These are phyloP conservation scores for Spea bombifrons DNA, from an alignment of 2,113 vertebrate species.

Conservation along the genomic window DNA sequence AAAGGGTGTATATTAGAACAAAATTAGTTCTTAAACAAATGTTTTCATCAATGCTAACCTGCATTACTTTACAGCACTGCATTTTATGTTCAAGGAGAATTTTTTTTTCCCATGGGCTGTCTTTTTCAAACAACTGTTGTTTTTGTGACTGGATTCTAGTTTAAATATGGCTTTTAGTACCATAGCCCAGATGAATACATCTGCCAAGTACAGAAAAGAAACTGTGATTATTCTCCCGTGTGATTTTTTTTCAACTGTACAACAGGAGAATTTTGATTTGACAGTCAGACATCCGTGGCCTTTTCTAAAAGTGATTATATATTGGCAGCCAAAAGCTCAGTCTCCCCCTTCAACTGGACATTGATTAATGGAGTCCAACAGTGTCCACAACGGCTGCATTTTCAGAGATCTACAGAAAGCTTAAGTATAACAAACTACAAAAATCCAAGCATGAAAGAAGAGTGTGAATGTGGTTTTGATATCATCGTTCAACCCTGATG, in stretches of 20 bases:
- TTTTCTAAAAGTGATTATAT: conserved; percentile 39
- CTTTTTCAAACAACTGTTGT: no score
- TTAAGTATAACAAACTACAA: conserved; percentile 18
- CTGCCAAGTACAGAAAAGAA: conserved; percentile 25
- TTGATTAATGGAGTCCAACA: conserved; percentile 39
- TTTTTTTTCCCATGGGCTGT: no score
- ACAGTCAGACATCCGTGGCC: conserved; percentile 30
- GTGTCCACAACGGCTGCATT: conserved; percentile 19
- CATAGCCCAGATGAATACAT: background rate
- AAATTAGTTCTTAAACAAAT: no score
- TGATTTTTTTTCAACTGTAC: conserved; percentile 16
- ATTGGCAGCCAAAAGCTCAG: conserved; percentile 32
- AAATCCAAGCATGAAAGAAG: conserved; percentile 8
- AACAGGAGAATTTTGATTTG: conserved; percentile 32
- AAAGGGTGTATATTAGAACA: no score
- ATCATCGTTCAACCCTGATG: conserved; percentile 26
- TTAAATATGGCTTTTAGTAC: background rate
- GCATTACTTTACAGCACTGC: no score
- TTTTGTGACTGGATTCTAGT: background rate
- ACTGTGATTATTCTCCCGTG: conserved; percentile 17
- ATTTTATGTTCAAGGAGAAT: no score
- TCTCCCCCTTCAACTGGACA: conserved; percentile 36
- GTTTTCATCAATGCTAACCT: no score
- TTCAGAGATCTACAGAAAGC: conserved; percentile 29
- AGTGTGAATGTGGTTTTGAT: conserved; percentile 22